Percentiles rank a stretch among this genome's conserved stretches.
phyloP scores from a whole-genome alignment of 2,113 vertebrate species.

The Diphyllodes magnificus region DNA sequence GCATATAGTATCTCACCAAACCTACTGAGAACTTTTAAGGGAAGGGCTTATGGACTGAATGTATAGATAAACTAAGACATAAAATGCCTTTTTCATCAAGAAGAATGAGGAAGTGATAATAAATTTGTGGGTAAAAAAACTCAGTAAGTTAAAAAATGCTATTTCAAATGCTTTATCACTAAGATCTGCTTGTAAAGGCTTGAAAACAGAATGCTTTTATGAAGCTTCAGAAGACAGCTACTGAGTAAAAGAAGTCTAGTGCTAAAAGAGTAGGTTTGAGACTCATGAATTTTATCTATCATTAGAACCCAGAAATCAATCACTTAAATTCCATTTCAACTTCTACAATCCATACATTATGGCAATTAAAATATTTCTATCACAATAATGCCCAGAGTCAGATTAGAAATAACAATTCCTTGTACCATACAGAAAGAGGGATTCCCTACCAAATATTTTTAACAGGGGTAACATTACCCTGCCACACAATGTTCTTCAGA shows the following conservation, averaged over 20 bases:
- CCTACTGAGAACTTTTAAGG: slow-evolving; percentile 24
- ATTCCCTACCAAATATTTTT: neutral
- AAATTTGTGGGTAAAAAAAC: neutral
- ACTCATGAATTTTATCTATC: neutral
- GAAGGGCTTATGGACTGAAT: slow-evolving; percentile 7
- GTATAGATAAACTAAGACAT: slow-evolving; percentile 27
- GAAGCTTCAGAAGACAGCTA: neutral
- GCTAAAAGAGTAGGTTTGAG: neutral
- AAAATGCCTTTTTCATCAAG: neutral
- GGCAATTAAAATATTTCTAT: neutral
- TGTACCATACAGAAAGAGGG: neutral
- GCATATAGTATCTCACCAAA: neutral
- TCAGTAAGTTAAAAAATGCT: neutral
- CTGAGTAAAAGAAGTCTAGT: neutral
- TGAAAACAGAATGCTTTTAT: neutral
- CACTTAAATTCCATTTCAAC: neutral
- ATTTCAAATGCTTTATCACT: neutral
- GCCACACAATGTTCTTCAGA: neutral
- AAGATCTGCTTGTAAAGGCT: neutral
- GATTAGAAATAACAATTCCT: neutral
- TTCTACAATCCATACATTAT: neutral
- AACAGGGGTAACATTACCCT: neutral
- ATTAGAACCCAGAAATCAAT: neutral
- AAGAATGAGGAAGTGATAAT: neutral
- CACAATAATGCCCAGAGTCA: neutral